Conservation (phyloP, 1,140 invertebrate genomes). For the Brachionus plicatilis region DNA sequence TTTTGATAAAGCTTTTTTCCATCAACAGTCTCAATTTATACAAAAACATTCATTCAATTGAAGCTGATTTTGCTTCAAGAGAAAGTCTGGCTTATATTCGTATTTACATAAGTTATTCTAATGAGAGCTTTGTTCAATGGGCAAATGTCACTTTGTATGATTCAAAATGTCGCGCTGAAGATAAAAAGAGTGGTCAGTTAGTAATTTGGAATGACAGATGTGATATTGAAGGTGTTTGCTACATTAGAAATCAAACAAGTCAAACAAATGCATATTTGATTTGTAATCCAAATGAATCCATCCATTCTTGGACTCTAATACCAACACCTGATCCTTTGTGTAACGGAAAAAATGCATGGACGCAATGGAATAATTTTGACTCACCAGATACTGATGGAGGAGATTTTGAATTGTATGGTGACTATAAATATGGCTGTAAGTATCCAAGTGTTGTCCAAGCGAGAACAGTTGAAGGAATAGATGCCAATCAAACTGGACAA, state of each 20-base stretch:
- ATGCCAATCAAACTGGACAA: background rate
- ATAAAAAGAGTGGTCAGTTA: background rate
- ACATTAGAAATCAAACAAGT: background rate
- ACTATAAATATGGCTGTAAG: background rate
- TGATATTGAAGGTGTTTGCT: constrained; percentile 27
- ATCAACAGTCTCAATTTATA: background rate
- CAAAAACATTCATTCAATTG: background rate
- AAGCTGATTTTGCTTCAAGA: background rate
- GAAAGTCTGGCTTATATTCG: background rate
- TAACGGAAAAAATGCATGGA: constrained; percentile 7
- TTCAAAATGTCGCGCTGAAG: background rate
- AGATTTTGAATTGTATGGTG: background rate
- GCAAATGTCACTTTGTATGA: background rate
- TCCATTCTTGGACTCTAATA: background rate
- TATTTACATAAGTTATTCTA: background rate
- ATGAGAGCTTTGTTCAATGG: background rate
- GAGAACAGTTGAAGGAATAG: background rate
- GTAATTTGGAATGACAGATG: background rate
- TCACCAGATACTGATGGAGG: background rate
- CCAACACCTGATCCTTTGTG: constrained; percentile 32
- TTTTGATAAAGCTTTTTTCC: background rate
- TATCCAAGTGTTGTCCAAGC: background rate
- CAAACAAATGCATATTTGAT: background rate
- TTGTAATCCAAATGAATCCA: constrained; percentile 20
- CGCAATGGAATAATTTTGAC: constrained; percentile 2